Conservation (phyloP, 2,113 vertebrate species). For the Rhizomys pruinosus region DNA sequence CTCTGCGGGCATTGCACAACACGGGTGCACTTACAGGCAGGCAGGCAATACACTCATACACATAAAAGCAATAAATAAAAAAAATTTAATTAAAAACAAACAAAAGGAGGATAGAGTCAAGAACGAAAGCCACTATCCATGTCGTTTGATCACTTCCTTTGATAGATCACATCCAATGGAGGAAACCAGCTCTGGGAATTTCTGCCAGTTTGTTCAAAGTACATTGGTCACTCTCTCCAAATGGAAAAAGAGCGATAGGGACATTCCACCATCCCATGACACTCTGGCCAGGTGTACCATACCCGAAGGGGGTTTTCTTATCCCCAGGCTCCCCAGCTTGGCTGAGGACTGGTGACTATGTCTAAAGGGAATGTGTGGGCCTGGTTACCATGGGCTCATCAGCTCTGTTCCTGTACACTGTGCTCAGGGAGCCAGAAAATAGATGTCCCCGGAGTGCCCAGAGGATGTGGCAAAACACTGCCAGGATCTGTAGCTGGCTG, state of each 20-base stretch:
- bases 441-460: conserved; percentile 60
- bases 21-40: too few relatives aligned
- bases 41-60: too few relatives aligned
- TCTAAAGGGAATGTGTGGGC: conserved; percentile 47
- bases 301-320: not conserved
- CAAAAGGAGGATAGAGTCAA: not conserved
- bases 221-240: not conserved
- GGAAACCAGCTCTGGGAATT: not conserved
- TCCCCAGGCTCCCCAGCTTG: not conserved
- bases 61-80: too few relatives aligned
- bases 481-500: conserved; percentile 37
- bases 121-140: not conserved
- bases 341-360: conserved; percentile 17
- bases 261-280: not conserved
- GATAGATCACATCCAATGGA: not conserved
- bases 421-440: conserved; percentile 65
- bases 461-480: conserved; percentile 59
- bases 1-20: too few relatives aligned
- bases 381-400: conserved; percentile 52
- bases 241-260: not conserved
- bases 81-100: too few relatives aligned
- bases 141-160: not conserved
- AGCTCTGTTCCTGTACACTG: conserved; percentile 40
- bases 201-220: not conserved
- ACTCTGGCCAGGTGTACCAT: not conserved